These are phyloP conservation scores for Trematomus bernacchii DNA, from an alignment of 2,797 vertebrate species.

Conservation along the genomic window DNA sequence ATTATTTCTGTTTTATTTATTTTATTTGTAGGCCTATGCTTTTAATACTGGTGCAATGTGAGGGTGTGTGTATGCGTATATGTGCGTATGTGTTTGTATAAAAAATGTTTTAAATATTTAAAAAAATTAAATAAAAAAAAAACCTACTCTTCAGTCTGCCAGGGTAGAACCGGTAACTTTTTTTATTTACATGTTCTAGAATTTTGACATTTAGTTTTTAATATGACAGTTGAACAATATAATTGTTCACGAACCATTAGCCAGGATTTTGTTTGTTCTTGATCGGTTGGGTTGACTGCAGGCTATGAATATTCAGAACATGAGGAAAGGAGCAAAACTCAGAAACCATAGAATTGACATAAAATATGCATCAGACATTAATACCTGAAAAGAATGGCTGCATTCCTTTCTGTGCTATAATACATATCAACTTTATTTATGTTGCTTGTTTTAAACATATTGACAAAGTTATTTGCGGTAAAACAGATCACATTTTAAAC, in stretches of 20 bases:
- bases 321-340: not conserved
- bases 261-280: not conserved
- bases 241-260: not conserved
- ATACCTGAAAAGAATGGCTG: constrained; percentile 7
- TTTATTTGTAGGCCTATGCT: no score
- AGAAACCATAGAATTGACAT: not conserved
- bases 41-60: no score
- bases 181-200: not conserved
- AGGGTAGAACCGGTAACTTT: not conserved
- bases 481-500: no score
- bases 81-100: no score
- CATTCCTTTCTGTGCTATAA: not conserved
- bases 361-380: not conserved
- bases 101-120: no score
- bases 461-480: no score
- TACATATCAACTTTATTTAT: no score
- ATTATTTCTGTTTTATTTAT: no score
- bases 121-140: no score
- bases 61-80: no score
- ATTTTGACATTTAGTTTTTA: not conserved
- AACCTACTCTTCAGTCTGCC: not conserved
- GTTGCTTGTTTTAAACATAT: no score
- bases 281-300: not conserved
- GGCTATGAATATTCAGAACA: constrained; percentile 11
- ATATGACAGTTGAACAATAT: not conserved